These are phyloP conservation scores for Rhysida immarginata DNA, from an alignment of 1,140 invertebrate species.

Conservation along the genomic window DNA sequence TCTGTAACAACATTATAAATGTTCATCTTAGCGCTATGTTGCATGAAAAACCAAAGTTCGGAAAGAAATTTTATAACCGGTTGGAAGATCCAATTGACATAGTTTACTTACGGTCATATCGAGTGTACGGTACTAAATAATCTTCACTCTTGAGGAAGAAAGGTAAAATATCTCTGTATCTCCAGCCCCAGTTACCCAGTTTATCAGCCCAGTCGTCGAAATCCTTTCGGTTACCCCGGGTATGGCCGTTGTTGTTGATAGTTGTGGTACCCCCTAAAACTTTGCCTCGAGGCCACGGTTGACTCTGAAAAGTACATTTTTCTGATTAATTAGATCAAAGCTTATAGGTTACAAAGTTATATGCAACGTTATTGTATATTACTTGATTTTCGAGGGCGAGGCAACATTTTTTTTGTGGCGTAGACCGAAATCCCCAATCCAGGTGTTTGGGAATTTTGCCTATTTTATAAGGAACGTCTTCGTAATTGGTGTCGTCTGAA, in stretches of 20 bases:
- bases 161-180: conserved; percentile 39
- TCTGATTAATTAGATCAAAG: too few relatives aligned
- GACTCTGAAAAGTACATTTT: conserved; percentile 1
- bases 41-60: too few relatives aligned
- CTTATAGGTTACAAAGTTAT: too few relatives aligned
- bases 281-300: conserved; percentile 57
- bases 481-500: background rate
- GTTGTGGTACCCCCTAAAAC: conserved; percentile 77
- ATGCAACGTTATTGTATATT: too few relatives aligned
- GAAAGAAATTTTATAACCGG: too few relatives aligned
- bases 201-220: conserved; percentile 84
- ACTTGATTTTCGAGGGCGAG: background rate
- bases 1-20: too few relatives aligned
- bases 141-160: conserved; percentile 37
- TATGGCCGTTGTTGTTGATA: conserved; percentile 91
- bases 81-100: too few relatives aligned
- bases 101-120: conserved; percentile 2
- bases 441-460: background rate
- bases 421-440: background rate
- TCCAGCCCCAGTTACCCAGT: conserved; percentile 39
- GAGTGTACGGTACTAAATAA: conserved; percentile 7
- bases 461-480: background rate
- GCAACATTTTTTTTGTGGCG: background rate
- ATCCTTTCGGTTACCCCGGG: conserved; percentile 80
- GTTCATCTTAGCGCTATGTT: too few relatives aligned